Conservation (phyloP, 30 jellyfish, hydroid and myxozoan species). For the Pseudorhiza aurosa region DNA sequence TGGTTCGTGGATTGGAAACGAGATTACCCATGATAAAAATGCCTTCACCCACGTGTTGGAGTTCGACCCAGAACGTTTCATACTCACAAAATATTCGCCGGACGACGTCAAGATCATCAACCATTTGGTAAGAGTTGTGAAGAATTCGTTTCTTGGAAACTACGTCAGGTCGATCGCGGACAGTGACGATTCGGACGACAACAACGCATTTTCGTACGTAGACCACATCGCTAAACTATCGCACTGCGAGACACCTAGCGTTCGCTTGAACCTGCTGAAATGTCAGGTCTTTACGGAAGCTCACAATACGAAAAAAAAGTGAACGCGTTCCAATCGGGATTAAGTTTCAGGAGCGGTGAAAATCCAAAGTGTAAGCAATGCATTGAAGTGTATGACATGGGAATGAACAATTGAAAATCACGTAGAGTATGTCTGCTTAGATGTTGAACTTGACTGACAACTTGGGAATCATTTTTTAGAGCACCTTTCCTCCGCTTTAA, state of each 20-base stretch:
- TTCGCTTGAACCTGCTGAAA: conserved; percentile 42
- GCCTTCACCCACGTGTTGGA: conserved; percentile 19
- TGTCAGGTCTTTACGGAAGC: conserved; percentile 35
- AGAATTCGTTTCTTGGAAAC: conserved; percentile 13
- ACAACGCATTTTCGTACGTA: conserved; percentile 29
- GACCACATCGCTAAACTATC: conserved; percentile 26
- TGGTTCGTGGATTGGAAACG: not conserved
- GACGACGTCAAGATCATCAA: conserved; percentile 52
- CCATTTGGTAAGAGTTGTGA: conserved; percentile 28
- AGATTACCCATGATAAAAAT: no score
- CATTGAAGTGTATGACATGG: no score
- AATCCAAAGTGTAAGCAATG: no score
- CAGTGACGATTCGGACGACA: conserved; percentile 26
- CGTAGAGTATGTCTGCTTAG: no score
- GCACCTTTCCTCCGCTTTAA: no score
- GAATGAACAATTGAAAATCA: no score
- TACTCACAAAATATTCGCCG: conserved; percentile 25
- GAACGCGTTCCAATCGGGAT: no score
- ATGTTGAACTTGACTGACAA: no score
- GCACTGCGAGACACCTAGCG: conserved; percentile 57
- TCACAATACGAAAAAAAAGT: conserved; percentile 1
- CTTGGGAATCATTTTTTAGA: no score
- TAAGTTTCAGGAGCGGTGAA: no score
- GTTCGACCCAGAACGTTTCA: conserved; percentile 26
- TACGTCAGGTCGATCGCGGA: conserved; percentile 35